Conservation (phyloP, 2,888 invertebrate genomes). For the Xanthorhoe designata region DNA sequence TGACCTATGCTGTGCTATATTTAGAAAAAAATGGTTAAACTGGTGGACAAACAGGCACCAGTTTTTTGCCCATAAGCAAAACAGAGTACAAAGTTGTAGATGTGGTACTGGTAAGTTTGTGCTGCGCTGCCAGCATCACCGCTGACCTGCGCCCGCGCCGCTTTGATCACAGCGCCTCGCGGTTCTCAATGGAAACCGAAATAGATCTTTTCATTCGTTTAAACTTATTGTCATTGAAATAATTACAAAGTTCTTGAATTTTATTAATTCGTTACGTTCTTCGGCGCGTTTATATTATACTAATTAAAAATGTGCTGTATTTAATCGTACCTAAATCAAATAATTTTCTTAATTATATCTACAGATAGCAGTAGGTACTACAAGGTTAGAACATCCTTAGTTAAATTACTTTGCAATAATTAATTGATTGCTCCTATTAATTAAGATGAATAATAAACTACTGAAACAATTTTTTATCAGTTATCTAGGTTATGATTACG, state of each 20-base stretch:
- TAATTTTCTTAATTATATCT: no score
- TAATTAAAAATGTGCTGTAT: not conserved
- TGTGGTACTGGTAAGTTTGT: slow-evolving; percentile 2
- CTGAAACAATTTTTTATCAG: no score
- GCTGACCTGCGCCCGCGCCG: slow-evolving; percentile 16
- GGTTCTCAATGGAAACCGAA: slow-evolving; percentile 25
- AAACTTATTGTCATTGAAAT: slow-evolving; percentile 26
- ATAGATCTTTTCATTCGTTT: slow-evolving; percentile 17
- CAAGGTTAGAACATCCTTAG: not conserved
- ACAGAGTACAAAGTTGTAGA: not conserved
- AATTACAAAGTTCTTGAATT: slow-evolving; percentile 38
- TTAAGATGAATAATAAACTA: not conserved
- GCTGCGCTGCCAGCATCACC: slow-evolving; percentile 1
- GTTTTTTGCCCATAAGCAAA: not conserved
- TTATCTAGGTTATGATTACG: no score
- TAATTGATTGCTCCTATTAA: not conserved
- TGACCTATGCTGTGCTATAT: not conserved
- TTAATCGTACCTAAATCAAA: not conserved
- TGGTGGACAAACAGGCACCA: not conserved
- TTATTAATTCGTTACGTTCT: not conserved
- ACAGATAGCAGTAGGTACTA: not conserved
- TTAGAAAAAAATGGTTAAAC: not conserved
- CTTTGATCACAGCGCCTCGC: slow-evolving; percentile 23
- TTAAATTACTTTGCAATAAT: not conserved
- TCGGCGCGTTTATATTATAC: not conserved